phyloP scores from a whole-genome alignment of 1,140 invertebrate species.

The Atta texana region DNA sequence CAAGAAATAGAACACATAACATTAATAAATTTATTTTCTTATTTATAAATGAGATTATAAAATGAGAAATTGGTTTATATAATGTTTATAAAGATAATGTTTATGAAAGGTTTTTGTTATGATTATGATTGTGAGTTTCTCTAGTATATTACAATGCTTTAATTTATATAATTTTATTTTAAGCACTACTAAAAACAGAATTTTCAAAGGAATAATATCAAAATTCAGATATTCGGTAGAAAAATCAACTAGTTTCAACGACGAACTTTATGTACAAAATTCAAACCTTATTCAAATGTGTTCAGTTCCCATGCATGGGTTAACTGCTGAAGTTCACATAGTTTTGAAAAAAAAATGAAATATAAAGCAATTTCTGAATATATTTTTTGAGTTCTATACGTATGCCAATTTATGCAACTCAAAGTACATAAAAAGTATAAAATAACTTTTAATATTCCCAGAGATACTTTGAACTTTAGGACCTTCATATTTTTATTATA shows the following conservation, averaged over 20 bases:
- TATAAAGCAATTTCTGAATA: slow-evolving; percentile 37
- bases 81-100: not conserved
- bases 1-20: not conserved
- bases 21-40: not conserved
- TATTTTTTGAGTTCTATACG: slow-evolving; percentile 15
- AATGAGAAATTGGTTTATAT: not conserved
- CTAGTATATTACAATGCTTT: not conserved
- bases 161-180: slow-evolving; percentile 7
- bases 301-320: not conserved
- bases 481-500: slow-evolving; percentile 8
- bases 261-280: slow-evolving; percentile 34
- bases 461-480: not conserved
- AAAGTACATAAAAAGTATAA: slow-evolving; percentile 36
- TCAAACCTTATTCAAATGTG: slow-evolving; percentile 65
- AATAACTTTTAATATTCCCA: slow-evolving; percentile 33
- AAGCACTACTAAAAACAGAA: not conserved
- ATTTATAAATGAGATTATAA: not conserved
- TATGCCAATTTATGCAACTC: slow-evolving; percentile 11
- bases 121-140: not conserved
- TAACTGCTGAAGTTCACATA: slow-evolving; percentile 45
- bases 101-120: not conserved
- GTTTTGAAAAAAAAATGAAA: slow-evolving; percentile 25
- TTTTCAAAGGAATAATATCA: slow-evolving; percentile 4
- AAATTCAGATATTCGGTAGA: not conserved
- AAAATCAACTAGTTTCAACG: slow-evolving; percentile 3